These are phyloP conservation scores for Hafferia zeledoni DNA, from an alignment of 2,797 vertebrate species.

Conservation along the genomic window DNA sequence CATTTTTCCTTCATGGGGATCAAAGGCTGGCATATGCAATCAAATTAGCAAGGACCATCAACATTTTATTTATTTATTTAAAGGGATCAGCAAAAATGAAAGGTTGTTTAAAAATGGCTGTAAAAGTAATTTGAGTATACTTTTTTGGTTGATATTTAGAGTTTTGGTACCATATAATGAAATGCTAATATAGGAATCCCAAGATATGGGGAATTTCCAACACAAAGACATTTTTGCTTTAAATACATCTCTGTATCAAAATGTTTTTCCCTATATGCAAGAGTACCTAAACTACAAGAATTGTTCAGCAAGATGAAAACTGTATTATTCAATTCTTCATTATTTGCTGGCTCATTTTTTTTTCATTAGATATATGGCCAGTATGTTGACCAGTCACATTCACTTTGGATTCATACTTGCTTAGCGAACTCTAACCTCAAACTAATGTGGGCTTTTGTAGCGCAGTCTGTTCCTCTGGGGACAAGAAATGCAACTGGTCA, in stretches of 20 bases:
- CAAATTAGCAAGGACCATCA: constrained; percentile 8
- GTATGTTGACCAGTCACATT: neutral
- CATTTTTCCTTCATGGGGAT: neutral
- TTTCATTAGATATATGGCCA: neutral
- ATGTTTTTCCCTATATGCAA: neutral
- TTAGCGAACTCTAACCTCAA: neutral
- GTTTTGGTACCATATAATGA: neutral
- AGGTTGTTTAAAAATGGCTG: neutral
- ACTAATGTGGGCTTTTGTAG: neutral
- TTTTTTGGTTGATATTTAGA: neutral
- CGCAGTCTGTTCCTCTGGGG: neutral
- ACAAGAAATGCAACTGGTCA: neutral
- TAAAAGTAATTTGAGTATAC: neutral
- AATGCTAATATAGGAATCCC: neutral
- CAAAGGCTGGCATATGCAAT: constrained; percentile 12
- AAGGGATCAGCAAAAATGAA: neutral
- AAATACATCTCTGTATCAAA: neutral
- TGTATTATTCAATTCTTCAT: neutral
- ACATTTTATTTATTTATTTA: neutral
- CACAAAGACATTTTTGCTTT: neutral
- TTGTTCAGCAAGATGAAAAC: rapidly evolving
- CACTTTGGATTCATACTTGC: neutral
- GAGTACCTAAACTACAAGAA: neutral
- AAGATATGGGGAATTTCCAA: neutral
- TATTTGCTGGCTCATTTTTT: neutral